Evolutionary conservation across 2,113 vertebrate species (phyloP), one percentile per base, ranked within the genome.

Genomic region (Reinhardtius hippoglossoides): DNA sequence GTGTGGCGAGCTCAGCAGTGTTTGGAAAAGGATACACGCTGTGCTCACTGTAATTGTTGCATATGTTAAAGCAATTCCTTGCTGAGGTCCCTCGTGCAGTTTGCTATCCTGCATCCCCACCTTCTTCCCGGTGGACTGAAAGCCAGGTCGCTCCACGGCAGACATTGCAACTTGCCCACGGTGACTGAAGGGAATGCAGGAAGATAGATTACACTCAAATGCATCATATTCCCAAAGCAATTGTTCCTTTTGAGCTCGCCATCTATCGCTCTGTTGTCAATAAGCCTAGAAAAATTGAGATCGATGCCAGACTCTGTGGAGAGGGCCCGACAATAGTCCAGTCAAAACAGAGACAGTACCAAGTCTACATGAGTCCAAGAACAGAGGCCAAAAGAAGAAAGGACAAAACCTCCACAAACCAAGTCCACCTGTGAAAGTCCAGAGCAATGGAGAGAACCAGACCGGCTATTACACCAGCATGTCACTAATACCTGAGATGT

Each of bases 1-100:
- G 79, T 71, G 81, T 62, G 77, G 68, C 44, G 24, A 13, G n/a
- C 81, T 88, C 88, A 88, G 85, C 81, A 69, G 73, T 87, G 82
- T 80, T 85, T 90, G 76, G 74, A 78, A 78, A 82, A 87, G 85
- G 82, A 90, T 50, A 70, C 84, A 83, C 9, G 67, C 76, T 89
- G 89, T 81, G 80, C 77, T 88, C 72, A 69, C 84, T 91, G 86
- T 91, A 92, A 92, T 87, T 87, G 89, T 85, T 89, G 89, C 85
- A 84, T 87, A 83, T 87, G 87, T 92, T 85, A 81, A 88, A 87
- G 81, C 80, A 78, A 80, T 71, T 80, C 75, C 77, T 76, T 48
- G 66, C 48, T 60, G 66, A 70, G 61, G 77, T 91, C 80, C 81
- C 89, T 81, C 52, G 71, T 81, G 85, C 68, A 50, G 63, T 88